Evolutionary conservation across 2,797 vertebrate species (phyloP).

Genomic region (Chloroceryle amazona): DNA sequence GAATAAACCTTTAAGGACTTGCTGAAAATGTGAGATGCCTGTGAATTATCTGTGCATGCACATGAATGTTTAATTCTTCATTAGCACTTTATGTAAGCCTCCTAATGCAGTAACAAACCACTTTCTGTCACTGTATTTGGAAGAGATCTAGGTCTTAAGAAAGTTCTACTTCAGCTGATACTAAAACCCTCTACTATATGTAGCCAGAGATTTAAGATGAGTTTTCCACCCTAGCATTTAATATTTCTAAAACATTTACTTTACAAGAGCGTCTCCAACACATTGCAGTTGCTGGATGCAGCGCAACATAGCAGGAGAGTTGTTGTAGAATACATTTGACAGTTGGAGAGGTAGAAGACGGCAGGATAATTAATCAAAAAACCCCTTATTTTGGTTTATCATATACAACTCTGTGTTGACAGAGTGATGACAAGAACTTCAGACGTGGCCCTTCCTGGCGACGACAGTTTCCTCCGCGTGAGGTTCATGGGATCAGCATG

Average conservation of each 20-base stretch:
- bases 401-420: constrained; percentile 15
- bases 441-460: constrained; percentile 93
- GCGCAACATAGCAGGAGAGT: not conserved
- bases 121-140: not conserved
- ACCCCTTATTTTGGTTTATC: not conserved
- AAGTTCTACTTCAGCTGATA: not conserved
- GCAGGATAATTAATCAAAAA: not conserved
- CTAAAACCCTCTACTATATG: not conserved
- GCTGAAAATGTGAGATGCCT: not conserved
- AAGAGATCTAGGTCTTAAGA: not conserved
- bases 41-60: not conserved
- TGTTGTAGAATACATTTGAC: not conserved
- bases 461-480: constrained; percentile 94
- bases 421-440: constrained; percentile 93
- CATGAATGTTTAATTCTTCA: not conserved
- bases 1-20: not conserved
- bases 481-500: constrained; percentile 98
- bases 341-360: not conserved
- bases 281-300: not conserved
- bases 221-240: not conserved
- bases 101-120: not conserved
- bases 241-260: not conserved
- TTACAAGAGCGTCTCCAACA: not conserved
- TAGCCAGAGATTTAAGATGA: not conserved
- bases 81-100: not conserved